phyloP scores from a whole-genome alignment of 2,797 vertebrate species.

The Scolopax rusticola region DNA sequence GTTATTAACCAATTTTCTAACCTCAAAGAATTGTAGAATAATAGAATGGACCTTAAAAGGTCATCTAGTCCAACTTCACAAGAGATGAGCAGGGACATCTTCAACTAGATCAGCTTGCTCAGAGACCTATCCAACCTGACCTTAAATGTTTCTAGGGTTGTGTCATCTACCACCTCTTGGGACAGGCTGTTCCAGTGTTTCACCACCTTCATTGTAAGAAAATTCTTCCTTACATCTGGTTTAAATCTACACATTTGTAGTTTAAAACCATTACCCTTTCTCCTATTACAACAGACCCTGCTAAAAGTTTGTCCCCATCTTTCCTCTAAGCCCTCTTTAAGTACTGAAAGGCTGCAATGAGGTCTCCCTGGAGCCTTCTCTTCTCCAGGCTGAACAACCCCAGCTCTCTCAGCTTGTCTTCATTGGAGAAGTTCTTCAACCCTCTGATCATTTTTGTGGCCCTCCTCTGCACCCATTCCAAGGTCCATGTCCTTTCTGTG shows the following conservation, averaged over 20 bases:
- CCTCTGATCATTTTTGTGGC: neutral
- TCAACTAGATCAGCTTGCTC: neutral
- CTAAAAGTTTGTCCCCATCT: neutral
- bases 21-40: neutral
- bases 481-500: neutral
- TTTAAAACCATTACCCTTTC: neutral
- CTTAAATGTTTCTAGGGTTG: neutral
- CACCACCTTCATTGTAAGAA: neutral
- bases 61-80: neutral
- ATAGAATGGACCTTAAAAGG: neutral
- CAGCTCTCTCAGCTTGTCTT: neutral
- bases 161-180: neutral
- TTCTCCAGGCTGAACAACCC: neutral
- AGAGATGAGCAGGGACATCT: neutral
- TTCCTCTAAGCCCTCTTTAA: neutral
- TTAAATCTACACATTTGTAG: neutral
- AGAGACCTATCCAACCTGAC: neutral
- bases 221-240: neutral
- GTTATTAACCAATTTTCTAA: neutral
- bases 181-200: neutral
- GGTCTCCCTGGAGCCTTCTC: neutral
- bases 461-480: neutral
- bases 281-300: neutral
- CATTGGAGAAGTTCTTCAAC: neutral
- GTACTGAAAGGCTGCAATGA: neutral